Conservation (phyloP, 2,888 invertebrate genomes). For the Pristionchus fissidentatus region DNA sequence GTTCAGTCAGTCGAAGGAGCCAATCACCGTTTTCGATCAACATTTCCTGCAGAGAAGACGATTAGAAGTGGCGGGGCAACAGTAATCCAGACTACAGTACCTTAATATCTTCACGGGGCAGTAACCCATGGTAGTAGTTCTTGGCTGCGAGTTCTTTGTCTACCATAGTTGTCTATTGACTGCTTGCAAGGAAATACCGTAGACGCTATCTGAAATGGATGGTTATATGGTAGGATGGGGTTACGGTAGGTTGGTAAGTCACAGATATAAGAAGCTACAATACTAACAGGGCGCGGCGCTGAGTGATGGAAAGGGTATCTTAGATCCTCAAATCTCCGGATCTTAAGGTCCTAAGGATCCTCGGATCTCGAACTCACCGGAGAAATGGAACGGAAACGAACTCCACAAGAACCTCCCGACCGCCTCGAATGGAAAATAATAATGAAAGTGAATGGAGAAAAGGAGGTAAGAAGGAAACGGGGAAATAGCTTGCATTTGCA, state of each 20-base stretch:
- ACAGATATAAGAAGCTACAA: background rate
- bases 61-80: too few species aligned
- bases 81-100: too few species aligned
- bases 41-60: slow-evolving; percentile 47
- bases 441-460: background rate
- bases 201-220: background rate
- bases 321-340: too few species aligned
- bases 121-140: slow-evolving; percentile 47
- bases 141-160: slow-evolving; percentile 23
- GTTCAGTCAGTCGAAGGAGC: slow-evolving; percentile 31
- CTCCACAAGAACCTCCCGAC: background rate
- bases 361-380: too few species aligned
- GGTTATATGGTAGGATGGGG: background rate
- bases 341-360: too few species aligned
- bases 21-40: slow-evolving; percentile 18
- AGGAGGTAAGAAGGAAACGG: background rate
- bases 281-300: too few species aligned
- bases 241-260: background rate
- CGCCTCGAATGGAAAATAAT: background rate
- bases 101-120: slow-evolving; percentile 47
- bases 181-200: slow-evolving; percentile 13
- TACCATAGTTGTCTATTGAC: slow-evolving; percentile 27
- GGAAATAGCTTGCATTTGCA: too few species aligned
- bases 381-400: background rate
- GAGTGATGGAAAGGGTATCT: too few species aligned